phyloP scores from a whole-genome alignment of 35 echinoderm and acorn worm species.

The Heliocidaris tuberculata region DNA sequence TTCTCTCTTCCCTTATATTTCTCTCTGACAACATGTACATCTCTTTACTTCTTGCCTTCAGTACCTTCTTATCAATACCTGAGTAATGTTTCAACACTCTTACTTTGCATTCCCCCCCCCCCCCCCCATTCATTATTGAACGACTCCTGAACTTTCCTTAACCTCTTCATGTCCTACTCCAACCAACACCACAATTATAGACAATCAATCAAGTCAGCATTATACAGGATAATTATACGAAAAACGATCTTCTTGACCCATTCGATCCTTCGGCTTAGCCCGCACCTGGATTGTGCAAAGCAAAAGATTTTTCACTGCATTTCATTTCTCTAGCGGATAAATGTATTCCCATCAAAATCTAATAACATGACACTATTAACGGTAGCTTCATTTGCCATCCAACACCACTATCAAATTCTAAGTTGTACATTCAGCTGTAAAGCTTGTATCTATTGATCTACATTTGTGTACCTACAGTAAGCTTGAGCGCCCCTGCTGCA shows the following conservation, averaged over 20 bases:
- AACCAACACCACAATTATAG: not conserved
- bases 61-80: not conserved
- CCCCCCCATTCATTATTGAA: not conserved
- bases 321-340: not conserved
- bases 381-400: conserved; percentile 7
- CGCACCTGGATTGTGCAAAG: not conserved
- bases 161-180: not conserved
- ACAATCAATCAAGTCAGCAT: not conserved
- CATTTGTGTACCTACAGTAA: conserved; percentile 18
- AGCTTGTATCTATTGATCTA: conserved; percentile 38
- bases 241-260: not conserved
- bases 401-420: conserved; percentile 20
- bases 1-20: not conserved
- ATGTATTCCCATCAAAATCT: not conserved
- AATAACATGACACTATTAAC: not conserved
- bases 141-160: not conserved
- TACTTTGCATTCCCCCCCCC: not conserved
- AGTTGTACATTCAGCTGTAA: conserved; percentile 40
- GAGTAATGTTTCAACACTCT: not conserved
- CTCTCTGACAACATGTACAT: not conserved
- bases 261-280: not conserved
- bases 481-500: conserved; percentile 13
- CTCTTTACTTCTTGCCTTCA: not conserved
- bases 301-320: not conserved
- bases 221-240: not conserved